A percentile compares a stretch with the other conserved stretches of the same genome.
phyloP scores from a whole-genome alignment of 2,888 invertebrate species.

The Lissocephala sabroskyi region DNA sequence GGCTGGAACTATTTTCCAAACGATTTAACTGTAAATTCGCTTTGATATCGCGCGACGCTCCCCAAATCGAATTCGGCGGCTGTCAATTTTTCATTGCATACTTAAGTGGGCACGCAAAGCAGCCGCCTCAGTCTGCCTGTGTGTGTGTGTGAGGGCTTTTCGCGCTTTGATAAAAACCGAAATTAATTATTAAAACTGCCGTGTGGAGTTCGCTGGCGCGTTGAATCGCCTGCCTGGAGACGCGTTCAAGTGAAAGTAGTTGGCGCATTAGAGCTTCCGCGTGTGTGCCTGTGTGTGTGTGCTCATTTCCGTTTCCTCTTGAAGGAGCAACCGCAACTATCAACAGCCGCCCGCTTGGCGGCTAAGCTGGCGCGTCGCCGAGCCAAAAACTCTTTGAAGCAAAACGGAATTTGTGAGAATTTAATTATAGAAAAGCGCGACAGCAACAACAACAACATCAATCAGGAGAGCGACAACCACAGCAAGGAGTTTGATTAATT shows the following conservation, averaged over 20 bases:
- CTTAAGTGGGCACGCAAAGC: conserved; percentile 24
- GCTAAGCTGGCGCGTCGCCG: too few relatives aligned
- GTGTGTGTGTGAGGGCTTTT: conserved; percentile 4
- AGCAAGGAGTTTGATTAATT: conserved; percentile 13
- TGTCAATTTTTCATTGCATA: conserved; percentile 49
- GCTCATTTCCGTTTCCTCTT: conserved; percentile 41
- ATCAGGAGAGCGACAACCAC: conserved; percentile 11
- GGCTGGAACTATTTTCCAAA: conserved; percentile 54
- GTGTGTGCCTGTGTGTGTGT: too few relatives aligned
- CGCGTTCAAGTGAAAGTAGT: conserved; percentile 63
- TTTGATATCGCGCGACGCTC: conserved; percentile 44
- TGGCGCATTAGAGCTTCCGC: conserved; percentile 44
- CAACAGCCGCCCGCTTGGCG: neutral
- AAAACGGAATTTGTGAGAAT: conserved; percentile 47
- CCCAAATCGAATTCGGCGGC: conserved; percentile 54
- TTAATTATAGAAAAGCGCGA: conserved; percentile 16
- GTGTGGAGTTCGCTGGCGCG: conserved; percentile 20
- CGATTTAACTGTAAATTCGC: conserved; percentile 54
- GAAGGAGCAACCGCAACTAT: conserved; percentile 45
- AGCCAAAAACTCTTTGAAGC: conserved; percentile 11
- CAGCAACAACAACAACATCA: conserved; percentile 8
- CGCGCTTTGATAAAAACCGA: conserved; percentile 60
- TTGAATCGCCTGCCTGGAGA: conserved; percentile 30
- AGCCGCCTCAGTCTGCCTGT: neutral
- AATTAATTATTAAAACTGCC: conserved; percentile 59